These are phyloP conservation scores for Plusia festucae DNA, from an alignment of 2,888 invertebrate species.

Conservation along the genomic window DNA sequence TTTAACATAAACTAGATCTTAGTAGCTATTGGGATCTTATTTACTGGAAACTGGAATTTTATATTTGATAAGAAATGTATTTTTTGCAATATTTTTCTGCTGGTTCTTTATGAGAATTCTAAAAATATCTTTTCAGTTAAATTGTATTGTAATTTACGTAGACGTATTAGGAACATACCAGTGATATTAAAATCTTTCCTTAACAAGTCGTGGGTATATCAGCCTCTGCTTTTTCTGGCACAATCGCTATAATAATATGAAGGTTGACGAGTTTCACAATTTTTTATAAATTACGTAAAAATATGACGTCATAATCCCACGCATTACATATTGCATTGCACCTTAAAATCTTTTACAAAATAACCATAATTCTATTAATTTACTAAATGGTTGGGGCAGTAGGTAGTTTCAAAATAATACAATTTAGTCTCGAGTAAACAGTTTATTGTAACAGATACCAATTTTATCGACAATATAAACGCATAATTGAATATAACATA, in stretches of 20 bases:
- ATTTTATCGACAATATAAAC: conserved; percentile 3
- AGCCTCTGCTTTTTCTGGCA: background rate
- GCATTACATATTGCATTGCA: background rate
- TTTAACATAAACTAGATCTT: too few relatives aligned
- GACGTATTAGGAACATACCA: too few relatives aligned
- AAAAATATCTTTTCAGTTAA: too few relatives aligned
- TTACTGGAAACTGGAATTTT: too few relatives aligned
- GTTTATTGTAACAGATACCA: background rate
- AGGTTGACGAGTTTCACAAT: too few relatives aligned
- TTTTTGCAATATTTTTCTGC: too few relatives aligned
- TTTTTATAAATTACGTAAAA: background rate
- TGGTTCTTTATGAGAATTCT: too few relatives aligned
- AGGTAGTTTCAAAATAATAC: background rate
- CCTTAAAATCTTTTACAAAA: background rate
- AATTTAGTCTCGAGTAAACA: background rate
- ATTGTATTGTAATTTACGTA: too few relatives aligned
- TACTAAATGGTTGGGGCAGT: background rate
- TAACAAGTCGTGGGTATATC: background rate
- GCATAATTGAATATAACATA: conserved; percentile 10
- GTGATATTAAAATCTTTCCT: background rate
- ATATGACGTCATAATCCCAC: background rate
- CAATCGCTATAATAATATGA: too few relatives aligned
- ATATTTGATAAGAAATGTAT: too few relatives aligned
- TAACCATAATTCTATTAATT: background rate
- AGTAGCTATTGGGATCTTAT: too few relatives aligned